These are phyloP conservation scores for Siniperca knerii DNA, from an alignment of 2,113 vertebrate genomes.

Conservation along the genomic window DNA sequence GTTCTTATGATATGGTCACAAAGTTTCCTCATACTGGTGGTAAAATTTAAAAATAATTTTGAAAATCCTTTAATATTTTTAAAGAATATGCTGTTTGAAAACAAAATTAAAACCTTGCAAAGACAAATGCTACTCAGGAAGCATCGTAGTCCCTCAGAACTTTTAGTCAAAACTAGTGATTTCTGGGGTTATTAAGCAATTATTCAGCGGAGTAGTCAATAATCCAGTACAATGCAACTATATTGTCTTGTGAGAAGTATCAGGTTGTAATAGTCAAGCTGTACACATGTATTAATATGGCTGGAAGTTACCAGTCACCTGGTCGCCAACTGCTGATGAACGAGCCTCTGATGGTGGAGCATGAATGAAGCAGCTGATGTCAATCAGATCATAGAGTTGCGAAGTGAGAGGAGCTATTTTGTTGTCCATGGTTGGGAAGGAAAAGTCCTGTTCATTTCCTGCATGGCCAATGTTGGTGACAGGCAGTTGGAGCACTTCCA, in stretches of 20 bases:
- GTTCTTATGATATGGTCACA: constrained; percentile 16
- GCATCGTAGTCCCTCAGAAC: not conserved
- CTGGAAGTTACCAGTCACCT: not conserved
- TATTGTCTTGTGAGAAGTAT: not conserved
- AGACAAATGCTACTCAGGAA: not conserved
- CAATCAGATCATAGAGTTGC: not conserved
- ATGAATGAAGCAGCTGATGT: not conserved
- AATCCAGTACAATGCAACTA: not conserved
- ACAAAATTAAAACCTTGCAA: not conserved
- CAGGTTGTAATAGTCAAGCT: not conserved
- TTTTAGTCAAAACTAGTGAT: no score
- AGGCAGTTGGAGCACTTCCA: not conserved
- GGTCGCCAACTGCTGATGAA: no score
- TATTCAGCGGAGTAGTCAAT: not conserved
- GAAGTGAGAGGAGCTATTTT: no score
- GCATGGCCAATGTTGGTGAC: no score
- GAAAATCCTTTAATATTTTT: not conserved
- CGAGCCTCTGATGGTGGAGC: no score
- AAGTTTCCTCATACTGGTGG: not conserved
- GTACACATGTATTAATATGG: not conserved
- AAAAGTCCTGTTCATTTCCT: no score
- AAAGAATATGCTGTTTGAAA: not conserved
- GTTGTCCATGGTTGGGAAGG: no score
- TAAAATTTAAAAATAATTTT: constrained; percentile 2
- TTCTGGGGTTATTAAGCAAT: not conserved